Conservation (phyloP, 2,888 invertebrate species). For the Hesperia comma region DNA sequence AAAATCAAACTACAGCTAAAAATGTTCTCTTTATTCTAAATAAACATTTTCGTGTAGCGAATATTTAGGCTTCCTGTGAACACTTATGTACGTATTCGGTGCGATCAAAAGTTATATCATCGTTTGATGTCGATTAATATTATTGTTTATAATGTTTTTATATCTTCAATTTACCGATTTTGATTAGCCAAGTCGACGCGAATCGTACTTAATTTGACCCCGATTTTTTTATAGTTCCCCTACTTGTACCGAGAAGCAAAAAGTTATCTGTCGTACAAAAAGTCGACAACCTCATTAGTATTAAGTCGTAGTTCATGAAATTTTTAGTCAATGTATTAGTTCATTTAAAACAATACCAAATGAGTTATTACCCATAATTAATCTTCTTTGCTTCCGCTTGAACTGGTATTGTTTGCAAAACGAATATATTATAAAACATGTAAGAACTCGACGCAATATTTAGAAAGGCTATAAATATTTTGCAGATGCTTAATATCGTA, state of each 20-base stretch:
- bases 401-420: slow-evolving; percentile 21
- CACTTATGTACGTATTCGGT: neutral
- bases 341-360: neutral
- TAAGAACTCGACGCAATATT: slow-evolving; percentile 31
- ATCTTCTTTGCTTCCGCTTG: slow-evolving; percentile 6
- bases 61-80: neutral
- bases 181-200: slow-evolving; percentile 1
- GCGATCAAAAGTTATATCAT: slow-evolving; percentile 1
- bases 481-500: slow-evolving; percentile 38
- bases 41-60: neutral
- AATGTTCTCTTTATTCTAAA: neutral
- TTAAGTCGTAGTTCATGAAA: too few species aligned
- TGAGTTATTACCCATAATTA: slow-evolving; percentile 6
- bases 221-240: neutral
- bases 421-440: slow-evolving; percentile 25
- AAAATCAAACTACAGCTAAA: neutral
- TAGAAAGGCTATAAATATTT: slow-evolving; percentile 37
- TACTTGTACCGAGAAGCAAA: too few species aligned
- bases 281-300: neutral
- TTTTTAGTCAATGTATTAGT: too few species aligned
- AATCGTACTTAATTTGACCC: slow-evolving; percentile 2
- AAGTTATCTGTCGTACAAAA: slow-evolving; percentile 1
- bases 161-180: slow-evolving; percentile 5
- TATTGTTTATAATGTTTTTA: neutral
- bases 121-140: slow-evolving; percentile 4